Evolutionary conservation across 2,113 vertebrate species (phyloP), one percentile per base, ranked within the genome.

Genomic region (Ctenomys sociabilis): DNA sequence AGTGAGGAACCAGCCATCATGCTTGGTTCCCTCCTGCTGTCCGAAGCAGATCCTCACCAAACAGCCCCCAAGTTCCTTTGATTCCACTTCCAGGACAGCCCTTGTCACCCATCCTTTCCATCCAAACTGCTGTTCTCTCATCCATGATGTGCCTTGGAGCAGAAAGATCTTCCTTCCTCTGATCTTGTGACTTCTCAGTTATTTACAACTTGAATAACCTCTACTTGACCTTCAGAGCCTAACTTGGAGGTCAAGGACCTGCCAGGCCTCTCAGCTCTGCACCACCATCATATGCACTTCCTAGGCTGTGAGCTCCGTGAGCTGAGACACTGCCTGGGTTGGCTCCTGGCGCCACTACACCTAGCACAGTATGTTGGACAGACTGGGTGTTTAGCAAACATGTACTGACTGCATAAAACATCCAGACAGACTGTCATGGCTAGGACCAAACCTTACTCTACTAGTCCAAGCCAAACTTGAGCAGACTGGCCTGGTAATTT

Each of bases 261-360:
- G 14, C 68, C 78, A 75, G 1, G 57, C n/a, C 54, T 2, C 13
- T 73, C 5, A 30, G 32, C 37, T 8, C 32, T 19, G 40, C n/a
- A 3, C 30, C 17, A 32, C 14, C 3, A 24, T 8, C 16, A 45
- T 28, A 10, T 40, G 35, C 11, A n/a, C 49, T 66, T 90, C 85
- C 86, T 49, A 28, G 43, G 22, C 80, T 73, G 64, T 54, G 90
- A 78, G 21, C 1, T 5, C 30, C 1, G 0, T 0, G 11, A 59
- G 22, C 54, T 19, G 52, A 1, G 52, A 64, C 28, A 21, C 1
- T 8, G 3, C 43, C 0, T 21, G 0, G 14, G 4, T 5, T n/a
- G 64, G 35, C 66, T 88, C 88, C 5, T 30, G 40, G 64, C 17
- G 49, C 30, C 37, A 75, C 16, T 7, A 3, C 7, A 19, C 30